These are phyloP conservation scores for Heliconius erato DNA, from an alignment of 2,888 invertebrate genomes.

Conservation along the genomic window DNA sequence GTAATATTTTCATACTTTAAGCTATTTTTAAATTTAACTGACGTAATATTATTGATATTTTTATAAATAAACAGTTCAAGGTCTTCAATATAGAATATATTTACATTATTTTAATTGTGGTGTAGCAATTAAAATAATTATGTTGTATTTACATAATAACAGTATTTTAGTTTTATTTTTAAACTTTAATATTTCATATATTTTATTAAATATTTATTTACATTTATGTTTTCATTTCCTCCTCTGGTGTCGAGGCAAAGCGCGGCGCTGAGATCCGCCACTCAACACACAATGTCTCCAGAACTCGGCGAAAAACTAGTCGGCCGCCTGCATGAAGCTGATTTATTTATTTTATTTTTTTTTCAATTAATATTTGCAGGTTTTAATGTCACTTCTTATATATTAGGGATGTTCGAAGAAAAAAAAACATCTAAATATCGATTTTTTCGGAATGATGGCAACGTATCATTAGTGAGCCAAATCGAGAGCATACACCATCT, in stretches of 20 bases:
- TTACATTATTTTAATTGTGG: neutral
- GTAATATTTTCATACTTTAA: neutral
- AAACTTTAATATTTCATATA: neutral
- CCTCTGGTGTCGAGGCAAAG: no score
- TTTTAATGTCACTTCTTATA: neutral
- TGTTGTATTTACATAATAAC: neutral
- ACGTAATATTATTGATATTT: neutral
- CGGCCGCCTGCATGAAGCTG: no score
- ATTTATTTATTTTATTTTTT: neutral
- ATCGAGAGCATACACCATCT: neutral
- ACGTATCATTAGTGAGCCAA: neutral
- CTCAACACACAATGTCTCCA: no score
- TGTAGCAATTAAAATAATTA: neutral
- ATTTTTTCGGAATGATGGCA: neutral
- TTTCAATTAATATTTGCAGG: neutral
- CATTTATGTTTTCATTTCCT: no score
- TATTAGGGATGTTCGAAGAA: neutral
- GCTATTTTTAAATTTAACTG: neutral
- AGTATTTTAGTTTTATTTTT: neutral
- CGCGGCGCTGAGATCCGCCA: no score
- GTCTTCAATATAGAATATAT: neutral
- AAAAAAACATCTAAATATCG: neutral
- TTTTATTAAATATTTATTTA: no score
- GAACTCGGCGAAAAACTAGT: no score
- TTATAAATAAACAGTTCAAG: slow-evolving; percentile 10